These are phyloP conservation scores for Upupa epops DNA, from an alignment of 2,113 vertebrate species.

Conservation along the genomic window DNA sequence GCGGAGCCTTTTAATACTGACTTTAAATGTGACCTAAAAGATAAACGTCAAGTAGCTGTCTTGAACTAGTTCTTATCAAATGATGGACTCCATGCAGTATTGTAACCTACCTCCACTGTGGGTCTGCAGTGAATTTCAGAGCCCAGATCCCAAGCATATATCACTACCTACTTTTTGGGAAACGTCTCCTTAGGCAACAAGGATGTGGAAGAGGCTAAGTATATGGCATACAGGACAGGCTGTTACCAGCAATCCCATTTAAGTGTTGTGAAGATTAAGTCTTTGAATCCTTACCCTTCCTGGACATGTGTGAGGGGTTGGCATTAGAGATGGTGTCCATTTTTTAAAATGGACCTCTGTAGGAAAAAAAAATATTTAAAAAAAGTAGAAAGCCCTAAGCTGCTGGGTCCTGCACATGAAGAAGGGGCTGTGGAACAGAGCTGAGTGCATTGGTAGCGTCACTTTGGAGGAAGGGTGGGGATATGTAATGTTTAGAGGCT, in stretches of 20 bases:
- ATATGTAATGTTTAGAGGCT: slow-evolving; percentile 16
- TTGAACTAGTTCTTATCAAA: neutral
- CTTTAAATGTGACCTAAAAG: neutral
- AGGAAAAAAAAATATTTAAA: neutral
- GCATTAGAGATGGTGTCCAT: neutral
- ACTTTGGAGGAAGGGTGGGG: slow-evolving; percentile 24
- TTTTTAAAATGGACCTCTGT: neutral
- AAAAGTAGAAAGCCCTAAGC: neutral
- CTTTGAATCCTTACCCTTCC: neutral
- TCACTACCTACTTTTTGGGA: neutral
- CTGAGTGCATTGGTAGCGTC: neutral
- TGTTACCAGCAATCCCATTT: neutral
- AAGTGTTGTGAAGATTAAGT: neutral
- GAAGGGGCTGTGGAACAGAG: neutral
- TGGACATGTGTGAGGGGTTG: neutral
- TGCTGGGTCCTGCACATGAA: neutral
- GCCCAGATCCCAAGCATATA: neutral
- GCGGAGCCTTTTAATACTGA: neutral
- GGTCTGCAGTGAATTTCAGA: neutral
- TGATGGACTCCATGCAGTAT: neutral
- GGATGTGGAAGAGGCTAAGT: neutral
- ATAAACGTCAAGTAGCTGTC: neutral
- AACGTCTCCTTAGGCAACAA: neutral
- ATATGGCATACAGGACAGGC: neutral
- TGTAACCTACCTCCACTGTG: fast-evolving